These are phyloP conservation scores for Papilio glaucus DNA, from an alignment of 1,140 invertebrate species.

Conservation along the genomic window DNA sequence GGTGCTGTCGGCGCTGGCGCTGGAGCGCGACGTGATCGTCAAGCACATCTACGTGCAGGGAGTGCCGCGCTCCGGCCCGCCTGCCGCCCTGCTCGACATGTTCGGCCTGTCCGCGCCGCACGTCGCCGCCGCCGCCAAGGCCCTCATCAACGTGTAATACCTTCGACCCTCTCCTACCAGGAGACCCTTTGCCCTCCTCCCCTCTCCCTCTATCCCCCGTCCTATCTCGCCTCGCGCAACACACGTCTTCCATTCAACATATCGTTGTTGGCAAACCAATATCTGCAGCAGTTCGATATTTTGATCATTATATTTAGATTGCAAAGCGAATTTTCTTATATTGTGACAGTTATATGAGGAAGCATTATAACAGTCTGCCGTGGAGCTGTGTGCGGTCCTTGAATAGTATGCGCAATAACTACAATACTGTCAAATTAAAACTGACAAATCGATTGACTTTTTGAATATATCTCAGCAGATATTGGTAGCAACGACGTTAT, in stretches of 20 bases:
- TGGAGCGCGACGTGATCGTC: constrained; percentile 89
- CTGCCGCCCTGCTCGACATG: constrained; percentile 91
- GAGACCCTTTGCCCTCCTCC: not conserved
- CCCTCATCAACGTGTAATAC: constrained; percentile 72
- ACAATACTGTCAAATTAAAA: no score
- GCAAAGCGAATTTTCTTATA: no score
- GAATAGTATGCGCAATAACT: no score
- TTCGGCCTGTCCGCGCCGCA: constrained; percentile 94
- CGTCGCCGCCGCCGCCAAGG: constrained; percentile 89
- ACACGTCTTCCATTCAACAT: constrained; percentile 10
- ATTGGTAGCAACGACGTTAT: not conserved
- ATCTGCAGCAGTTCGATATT: no score
- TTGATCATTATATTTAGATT: no score
- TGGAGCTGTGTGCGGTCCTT: no score
- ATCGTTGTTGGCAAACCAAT: not conserved
- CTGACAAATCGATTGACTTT: no score
- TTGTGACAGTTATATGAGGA: no score
- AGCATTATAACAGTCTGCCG: no score
- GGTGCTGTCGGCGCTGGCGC: constrained; percentile 91
- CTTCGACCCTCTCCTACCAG: no score
- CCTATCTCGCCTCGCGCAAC: not conserved
- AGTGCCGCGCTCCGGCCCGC: constrained; percentile 96
- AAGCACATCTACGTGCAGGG: constrained; percentile 93
- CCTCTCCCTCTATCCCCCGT: not conserved
- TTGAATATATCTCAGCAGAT: no score